Base-by-base conservation (phyloP, 2,113 vertebrate genomes). In the Heteronetta atricapilla region DNA sequence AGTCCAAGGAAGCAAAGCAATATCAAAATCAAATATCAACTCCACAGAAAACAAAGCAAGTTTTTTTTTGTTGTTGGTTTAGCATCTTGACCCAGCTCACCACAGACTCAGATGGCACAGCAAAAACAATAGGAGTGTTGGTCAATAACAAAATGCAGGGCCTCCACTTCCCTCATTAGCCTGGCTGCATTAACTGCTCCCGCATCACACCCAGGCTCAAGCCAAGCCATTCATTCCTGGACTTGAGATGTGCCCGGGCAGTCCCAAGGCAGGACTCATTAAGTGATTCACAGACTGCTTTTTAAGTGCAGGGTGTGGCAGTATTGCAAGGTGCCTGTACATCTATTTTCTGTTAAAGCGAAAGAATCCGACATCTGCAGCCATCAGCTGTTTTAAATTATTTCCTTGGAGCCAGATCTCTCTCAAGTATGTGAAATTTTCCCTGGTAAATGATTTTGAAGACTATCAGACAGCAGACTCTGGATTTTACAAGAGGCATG, bases 361-460 rank as follows among this genome's bases (percentile, higher is more conserved):
- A 46, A 88, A 48, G 18, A 63, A 64, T 31, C 18, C 29, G 25
- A 55, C 53, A 48, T 38, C 77, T 78, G 80, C 68, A 83, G 10
- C 69, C 19, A 58, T 60, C 80, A 82, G 76, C 73, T 86, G 48
- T 19, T 70, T 53, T 13, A 22, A 68, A 67, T 56, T 66, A 9
- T 10, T 52, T 84, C 75, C 55, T 62, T 42, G 36, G 7, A 92
- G 44, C 69, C 77, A 66, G 28, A 38, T 78, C 62, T 72, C 88
- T 86, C 78, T 33, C 90, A 82, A 68, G 29, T 36, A 59, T 20
- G 11, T 13, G 10, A 38, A 52, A 44, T 80, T 70, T 33, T 67
- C 76, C 67, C 56, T 72, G 63, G 68, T 40, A 91, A 95, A 34
- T 56, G 66, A 76, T 86, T 86, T 33, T 64, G 74, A 28, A 25